These are phyloP conservation scores for Philereme transversata DNA, from an alignment of 2,888 invertebrate genomes.

Conservation along the genomic window DNA sequence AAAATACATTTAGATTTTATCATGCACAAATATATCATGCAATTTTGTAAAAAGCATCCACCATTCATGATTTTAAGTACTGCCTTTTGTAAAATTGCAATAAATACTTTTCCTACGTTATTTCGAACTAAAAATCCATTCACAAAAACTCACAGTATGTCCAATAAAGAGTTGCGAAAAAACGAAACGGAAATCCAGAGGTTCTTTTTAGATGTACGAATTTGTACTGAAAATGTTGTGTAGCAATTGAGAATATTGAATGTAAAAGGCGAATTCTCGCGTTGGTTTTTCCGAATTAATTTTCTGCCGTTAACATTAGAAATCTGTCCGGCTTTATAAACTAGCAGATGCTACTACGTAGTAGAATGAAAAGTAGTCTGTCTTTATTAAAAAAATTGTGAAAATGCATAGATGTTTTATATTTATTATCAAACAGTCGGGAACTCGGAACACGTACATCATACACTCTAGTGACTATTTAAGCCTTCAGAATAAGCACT, in stretches of 20 bases:
- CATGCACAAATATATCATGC: neutral
- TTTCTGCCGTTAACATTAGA: conserved; percentile 4
- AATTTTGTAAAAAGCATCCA: neutral
- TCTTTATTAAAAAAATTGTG: no score
- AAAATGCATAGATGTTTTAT: no score
- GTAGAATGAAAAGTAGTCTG: no score
- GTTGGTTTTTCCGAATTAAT: conserved; percentile 2
- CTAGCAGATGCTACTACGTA: no score
- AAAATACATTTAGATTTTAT: neutral
- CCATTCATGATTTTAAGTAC: neutral
- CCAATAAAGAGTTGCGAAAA: neutral
- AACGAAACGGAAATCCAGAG: neutral
- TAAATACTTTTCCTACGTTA: neutral
- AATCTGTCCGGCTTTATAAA: no score
- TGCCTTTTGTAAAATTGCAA: neutral
- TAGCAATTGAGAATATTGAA: neutral
- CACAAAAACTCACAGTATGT: neutral
- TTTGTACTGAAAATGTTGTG: neutral
- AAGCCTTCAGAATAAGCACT: no score
- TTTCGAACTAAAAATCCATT: neutral
- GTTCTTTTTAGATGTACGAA: neutral
- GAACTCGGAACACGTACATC: no score
- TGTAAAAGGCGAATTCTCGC: neutral
- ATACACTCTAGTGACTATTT: no score
- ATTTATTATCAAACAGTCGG: no score